Evolutionary conservation across 2,113 vertebrate species (phyloP).

Genomic region (Gasterosteus nipponicus): DNA sequence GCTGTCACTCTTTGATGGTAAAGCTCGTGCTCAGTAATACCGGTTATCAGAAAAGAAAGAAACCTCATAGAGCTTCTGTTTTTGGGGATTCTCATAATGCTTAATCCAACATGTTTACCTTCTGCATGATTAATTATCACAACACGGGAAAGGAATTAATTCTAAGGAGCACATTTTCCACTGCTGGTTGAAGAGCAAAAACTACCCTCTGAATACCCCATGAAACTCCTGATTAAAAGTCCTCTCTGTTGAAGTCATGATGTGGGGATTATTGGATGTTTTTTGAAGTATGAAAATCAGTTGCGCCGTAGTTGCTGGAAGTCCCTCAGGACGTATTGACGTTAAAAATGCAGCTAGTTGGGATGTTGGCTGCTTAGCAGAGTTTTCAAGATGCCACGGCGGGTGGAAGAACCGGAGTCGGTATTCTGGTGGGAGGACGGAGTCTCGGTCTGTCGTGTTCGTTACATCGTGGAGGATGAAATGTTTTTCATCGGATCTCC

Average conservation of each 20-base stretch:
- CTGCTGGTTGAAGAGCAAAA: conserved; percentile 3
- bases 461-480: background rate
- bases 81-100: conserved; percentile 22
- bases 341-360: conserved; percentile 19
- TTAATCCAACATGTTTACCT: conserved; percentile 45
- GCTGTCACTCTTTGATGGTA: conserved; percentile 65
- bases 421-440: background rate
- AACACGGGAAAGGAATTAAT: conserved; percentile 13
- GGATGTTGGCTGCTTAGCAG: conserved; percentile 13
- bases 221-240: conserved; percentile 17
- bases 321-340: conserved; percentile 26
- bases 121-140: conserved; percentile 35
- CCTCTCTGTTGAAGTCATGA: conserved; percentile 3
- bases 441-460: background rate
- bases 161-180: conserved; percentile 20
- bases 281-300: conserved; percentile 25
- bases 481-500: conserved; percentile 19
- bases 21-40: conserved; percentile 48
- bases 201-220: conserved; percentile 13
- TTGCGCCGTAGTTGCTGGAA: conserved; percentile 22
- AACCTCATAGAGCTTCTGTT: conserved; percentile 33
- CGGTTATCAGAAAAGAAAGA: conserved; percentile 41
- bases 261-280: conserved; percentile 25
- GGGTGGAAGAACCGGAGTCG: background rate
- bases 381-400: conserved; percentile 10